These are phyloP conservation scores for Rhinogobio ventralis DNA, from an alignment of 2,797 vertebrate genomes.

Conservation along the genomic window DNA sequence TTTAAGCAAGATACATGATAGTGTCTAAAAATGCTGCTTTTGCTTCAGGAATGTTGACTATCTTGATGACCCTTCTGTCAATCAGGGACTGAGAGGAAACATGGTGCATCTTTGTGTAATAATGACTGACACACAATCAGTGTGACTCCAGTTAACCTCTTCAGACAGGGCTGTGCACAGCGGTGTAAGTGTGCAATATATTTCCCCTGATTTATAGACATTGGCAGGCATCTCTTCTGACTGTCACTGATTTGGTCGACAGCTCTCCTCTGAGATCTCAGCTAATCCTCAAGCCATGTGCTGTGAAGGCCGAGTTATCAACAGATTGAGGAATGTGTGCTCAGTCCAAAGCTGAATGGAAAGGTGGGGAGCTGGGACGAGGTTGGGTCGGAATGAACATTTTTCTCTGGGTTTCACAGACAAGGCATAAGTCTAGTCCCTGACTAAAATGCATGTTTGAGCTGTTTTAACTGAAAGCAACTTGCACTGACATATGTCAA, in stretches of 20 bases:
- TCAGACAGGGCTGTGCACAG: background rate
- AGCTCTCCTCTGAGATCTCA: slow-evolving; percentile 26
- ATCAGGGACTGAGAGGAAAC: background rate
- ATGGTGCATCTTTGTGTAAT: slow-evolving; percentile 1
- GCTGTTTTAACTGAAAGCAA: too few species aligned
- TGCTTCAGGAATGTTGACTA: background rate
- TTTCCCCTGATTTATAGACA: slow-evolving; percentile 10
- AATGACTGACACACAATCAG: slow-evolving; percentile 24
- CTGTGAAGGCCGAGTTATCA: background rate
- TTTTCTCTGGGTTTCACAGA: background rate
- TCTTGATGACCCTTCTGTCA: background rate
- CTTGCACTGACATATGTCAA: too few species aligned
- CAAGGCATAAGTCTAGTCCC: too few species aligned
- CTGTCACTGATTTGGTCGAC: background rate
- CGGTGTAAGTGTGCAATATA: slow-evolving; percentile 15
- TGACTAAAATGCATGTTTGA: too few species aligned
- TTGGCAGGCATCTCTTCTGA: slow-evolving; percentile 31
- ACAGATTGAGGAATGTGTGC: slow-evolving; percentile 7
- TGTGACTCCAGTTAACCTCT: slow-evolving; percentile 32
- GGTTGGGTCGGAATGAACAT: background rate
- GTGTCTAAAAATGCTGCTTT: background rate
- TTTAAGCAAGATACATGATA: background rate
- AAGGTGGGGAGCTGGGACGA: background rate
- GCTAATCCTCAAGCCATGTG: slow-evolving; percentile 3
- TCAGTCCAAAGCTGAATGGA: background rate